Evolutionary conservation across 1,140 invertebrate species (phyloP).

Genomic region (Leptinotarsa undecemlineata): DNA sequence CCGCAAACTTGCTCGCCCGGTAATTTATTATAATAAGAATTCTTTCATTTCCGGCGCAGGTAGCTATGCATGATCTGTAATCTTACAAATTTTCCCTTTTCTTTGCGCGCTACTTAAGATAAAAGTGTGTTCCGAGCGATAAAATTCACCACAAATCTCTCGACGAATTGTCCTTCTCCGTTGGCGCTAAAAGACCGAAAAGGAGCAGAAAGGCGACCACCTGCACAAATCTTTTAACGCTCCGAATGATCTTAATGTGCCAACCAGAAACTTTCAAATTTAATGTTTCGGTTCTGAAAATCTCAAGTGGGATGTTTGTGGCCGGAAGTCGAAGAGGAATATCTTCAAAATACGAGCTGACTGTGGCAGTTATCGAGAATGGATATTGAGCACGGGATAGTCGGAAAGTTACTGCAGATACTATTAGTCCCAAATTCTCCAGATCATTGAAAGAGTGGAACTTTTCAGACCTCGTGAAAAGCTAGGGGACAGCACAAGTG

Average conservation of each 20-base stretch:
- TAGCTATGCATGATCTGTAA: slow-evolving; percentile 49
- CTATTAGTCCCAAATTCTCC: no score
- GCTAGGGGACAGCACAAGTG: no score
- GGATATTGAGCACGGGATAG: no score
- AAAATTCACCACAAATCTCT: slow-evolving; percentile 49
- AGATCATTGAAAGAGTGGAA: no score
- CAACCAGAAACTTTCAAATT: slow-evolving; percentile 36
- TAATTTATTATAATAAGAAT: slow-evolving; percentile 36
- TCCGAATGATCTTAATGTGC: slow-evolving; percentile 37
- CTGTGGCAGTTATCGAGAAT: no score
- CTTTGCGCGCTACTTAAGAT: slow-evolving; percentile 29
- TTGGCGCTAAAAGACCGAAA: slow-evolving; percentile 29
- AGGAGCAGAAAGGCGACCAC: slow-evolving; percentile 29
- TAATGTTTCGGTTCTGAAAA: slow-evolving; percentile 29
- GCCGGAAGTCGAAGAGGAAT: background rate
- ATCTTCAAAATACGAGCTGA: background rate
- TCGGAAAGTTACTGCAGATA: no score
- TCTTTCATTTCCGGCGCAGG: slow-evolving; percentile 42
- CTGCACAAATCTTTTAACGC: slow-evolving; percentile 42
- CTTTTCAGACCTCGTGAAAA: no score
- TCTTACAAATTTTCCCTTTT: slow-evolving; percentile 47
- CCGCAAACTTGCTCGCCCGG: slow-evolving; percentile 8
- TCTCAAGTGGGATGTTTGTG: slow-evolving; percentile 17
- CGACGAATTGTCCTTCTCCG: slow-evolving; percentile 36
- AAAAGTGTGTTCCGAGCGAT: slow-evolving; percentile 49